These are phyloP conservation scores for Botrylloides violaceus DNA, from an alignment of 23 tunicate species.

Conservation along the genomic window DNA sequence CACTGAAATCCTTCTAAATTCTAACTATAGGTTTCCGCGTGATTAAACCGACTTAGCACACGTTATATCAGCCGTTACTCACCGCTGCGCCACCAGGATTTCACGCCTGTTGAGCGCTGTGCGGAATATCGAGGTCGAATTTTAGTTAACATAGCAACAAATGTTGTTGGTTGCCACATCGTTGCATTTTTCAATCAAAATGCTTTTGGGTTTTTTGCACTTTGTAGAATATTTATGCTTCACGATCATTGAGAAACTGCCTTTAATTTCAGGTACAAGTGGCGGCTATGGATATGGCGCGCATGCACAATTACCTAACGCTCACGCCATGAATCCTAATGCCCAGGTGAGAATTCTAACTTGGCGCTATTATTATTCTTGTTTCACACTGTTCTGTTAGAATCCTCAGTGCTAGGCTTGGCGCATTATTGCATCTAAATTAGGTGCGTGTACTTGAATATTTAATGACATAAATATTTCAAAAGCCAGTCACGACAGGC, in stretches of 20 bases:
- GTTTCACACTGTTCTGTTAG: too few relatives aligned
- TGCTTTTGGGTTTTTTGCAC: not conserved
- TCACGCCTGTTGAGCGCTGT: not conserved
- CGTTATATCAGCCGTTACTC: not conserved
- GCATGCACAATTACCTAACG: slow-evolving; percentile 67
- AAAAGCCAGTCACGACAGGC: too few relatives aligned
- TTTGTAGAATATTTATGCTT: not conserved
- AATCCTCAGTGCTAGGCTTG: too few relatives aligned
- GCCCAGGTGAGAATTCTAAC: slow-evolving; percentile 54
- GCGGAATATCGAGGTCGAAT: too few relatives aligned
- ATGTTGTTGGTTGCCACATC: not conserved
- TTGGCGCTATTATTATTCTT: too few relatives aligned
- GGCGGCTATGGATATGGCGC: slow-evolving; percentile 91
- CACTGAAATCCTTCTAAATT: too few relatives aligned
- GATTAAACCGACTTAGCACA: not conserved
- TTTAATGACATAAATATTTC: not conserved
- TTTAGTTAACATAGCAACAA: too few relatives aligned
- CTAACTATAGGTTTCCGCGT: not conserved
- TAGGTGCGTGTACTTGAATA: too few relatives aligned
- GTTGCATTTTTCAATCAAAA: not conserved
- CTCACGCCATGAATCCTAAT: slow-evolving; percentile 73
- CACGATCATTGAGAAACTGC: not conserved
- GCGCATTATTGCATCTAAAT: too few relatives aligned
- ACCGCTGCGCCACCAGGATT: not conserved
- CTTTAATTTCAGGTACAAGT: slow-evolving; percentile 48